These are phyloP conservation scores for Macaca mulatta DNA, from an alignment of 2,113 vertebrate species.

Conservation along the genomic window DNA sequence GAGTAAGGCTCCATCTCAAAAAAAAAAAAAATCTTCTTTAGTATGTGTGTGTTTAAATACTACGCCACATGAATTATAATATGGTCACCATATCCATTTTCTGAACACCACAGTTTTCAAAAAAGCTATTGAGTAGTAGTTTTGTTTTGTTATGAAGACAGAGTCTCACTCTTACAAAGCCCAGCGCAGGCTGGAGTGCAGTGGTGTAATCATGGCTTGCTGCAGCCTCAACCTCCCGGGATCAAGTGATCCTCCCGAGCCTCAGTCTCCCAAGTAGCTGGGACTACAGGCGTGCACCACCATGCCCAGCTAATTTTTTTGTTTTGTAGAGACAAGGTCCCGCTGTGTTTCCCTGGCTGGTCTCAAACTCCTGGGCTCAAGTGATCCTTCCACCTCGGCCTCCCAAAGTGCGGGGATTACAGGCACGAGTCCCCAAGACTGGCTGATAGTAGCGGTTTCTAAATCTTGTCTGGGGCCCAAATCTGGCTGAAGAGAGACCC, in stretches of 20 bases:
- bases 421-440: too few species aligned
- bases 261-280: background rate
- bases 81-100: background rate
- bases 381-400: background rate
- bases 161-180: background rate
- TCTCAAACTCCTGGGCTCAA: background rate
- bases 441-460: background rate
- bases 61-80: background rate
- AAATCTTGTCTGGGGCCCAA: background rate
- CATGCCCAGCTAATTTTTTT: background rate
- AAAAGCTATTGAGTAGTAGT: too few species aligned
- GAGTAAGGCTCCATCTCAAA: background rate
- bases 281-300: background rate
- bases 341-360: background rate
- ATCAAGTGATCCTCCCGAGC: background rate
- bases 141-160: background rate
- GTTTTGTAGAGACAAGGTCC: background rate
- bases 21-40: background rate
- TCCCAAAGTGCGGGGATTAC: background rate
- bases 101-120: too few species aligned
- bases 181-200: background rate
- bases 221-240: background rate
- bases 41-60: too few species aligned
- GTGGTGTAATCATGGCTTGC: background rate
- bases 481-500: background rate